Percentiles rank a stretch among this genome's conserved stretches.
Evolutionary conservation across 64 coral and sea anemone genomes (phyloP).

Genomic region (Acropora yongei): DNA sequence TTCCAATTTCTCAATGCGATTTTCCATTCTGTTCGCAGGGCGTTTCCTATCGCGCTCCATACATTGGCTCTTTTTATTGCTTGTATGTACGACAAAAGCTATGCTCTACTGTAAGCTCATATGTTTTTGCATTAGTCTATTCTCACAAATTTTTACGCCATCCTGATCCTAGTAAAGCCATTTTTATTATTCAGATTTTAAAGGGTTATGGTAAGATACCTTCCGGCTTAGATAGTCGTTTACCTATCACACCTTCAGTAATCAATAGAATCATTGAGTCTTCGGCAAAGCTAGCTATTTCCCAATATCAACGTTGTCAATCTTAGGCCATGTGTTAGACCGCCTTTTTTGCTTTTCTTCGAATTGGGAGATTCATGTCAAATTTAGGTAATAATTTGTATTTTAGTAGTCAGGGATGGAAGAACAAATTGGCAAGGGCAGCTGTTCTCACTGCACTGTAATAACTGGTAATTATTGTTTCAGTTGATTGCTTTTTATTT

Average conservation of each 20-base stretch:
- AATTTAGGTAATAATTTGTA: too few relatives aligned
- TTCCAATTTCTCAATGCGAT: background rate
- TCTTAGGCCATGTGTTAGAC: constrained; percentile 67
- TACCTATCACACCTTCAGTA: constrained; percentile 55
- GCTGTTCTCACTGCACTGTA: background rate
- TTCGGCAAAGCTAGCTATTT: background rate
- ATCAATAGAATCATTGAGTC: constrained; percentile 12
- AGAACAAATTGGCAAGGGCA: constrained; percentile 1
- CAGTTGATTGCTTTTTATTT: too few relatives aligned
- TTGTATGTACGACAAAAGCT: constrained; percentile 23
- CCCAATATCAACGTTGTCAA: constrained; percentile 47
- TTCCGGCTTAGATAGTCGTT: constrained; percentile 26
- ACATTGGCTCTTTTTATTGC: constrained; percentile 53
- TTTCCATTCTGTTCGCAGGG: background rate
- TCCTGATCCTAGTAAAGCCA: constrained; percentile 54
- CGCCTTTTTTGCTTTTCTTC: constrained; percentile 55
- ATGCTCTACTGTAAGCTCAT: constrained; percentile 61
- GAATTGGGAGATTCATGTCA: constrained; percentile 17
- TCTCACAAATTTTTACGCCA: constrained; percentile 50
- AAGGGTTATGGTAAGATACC: constrained; percentile 55
- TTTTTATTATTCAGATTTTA: constrained; percentile 60
- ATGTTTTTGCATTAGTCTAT: constrained; percentile 67
- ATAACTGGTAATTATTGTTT: background rate
- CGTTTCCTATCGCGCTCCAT: background rate
- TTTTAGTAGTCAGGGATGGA: background rate